These are phyloP conservation scores for Nomada hirtipes DNA, from an alignment of 2,888 invertebrate species.

Conservation along the genomic window DNA sequence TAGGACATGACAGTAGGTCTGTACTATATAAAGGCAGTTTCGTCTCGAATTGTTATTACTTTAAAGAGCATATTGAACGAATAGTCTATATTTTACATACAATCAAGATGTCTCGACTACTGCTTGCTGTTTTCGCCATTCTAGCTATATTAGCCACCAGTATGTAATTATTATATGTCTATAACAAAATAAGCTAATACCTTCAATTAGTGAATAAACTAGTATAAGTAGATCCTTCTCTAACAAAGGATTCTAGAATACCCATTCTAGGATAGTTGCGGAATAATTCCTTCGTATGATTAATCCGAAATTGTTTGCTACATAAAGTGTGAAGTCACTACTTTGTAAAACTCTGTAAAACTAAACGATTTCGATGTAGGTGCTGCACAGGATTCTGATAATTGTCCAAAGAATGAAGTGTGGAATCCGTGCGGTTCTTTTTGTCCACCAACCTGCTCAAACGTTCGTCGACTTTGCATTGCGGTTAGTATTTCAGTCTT, in stretches of 20 bases:
- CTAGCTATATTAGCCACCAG: not conserved
- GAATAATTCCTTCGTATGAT: too few relatives aligned
- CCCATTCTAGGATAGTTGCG: too few relatives aligned
- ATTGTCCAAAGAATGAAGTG: not conserved
- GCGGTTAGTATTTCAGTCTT: not conserved
- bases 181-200: not conserved
- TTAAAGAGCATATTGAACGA: not conserved
- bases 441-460: not conserved
- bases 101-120: not conserved
- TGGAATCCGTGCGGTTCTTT: not conserved
- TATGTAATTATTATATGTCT: not conserved
- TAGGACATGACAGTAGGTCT: not conserved
- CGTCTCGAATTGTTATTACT: not conserved
- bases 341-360: not conserved
- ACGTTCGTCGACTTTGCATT: not conserved
- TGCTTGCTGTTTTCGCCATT: not conserved
- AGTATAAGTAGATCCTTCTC: not conserved
- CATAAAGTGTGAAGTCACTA: not conserved
- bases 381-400: too few relatives aligned
- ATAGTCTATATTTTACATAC: not conserved
- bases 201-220: not conserved
- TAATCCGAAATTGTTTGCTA: not conserved
- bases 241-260: too few relatives aligned
- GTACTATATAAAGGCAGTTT: not conserved
- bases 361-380: not conserved